Conservation (phyloP, 2,113 vertebrate genomes). For the Maylandia zebra region DNA sequence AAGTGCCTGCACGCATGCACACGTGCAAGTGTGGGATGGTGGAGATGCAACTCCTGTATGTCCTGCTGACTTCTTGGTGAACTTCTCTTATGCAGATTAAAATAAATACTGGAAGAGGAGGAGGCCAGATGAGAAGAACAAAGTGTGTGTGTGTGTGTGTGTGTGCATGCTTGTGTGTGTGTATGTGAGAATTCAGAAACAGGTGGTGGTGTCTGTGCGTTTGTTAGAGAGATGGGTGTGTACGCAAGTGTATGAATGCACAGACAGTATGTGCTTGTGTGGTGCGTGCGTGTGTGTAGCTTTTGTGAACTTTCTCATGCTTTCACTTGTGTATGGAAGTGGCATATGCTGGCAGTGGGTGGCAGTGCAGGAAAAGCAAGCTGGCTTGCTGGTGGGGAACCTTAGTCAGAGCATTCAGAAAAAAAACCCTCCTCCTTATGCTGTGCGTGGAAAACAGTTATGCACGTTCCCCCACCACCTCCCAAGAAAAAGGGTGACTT, state of each 20-base stretch:
- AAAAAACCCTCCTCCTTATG: neutral
- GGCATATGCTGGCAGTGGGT: constrained; percentile 48
- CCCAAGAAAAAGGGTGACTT: neutral
- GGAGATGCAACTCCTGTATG: constrained; percentile 48
- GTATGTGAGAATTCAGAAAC: neutral
- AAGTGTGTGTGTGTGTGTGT: constrained; percentile 8
- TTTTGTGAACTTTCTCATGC: neutral
- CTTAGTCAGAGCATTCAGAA: constrained; percentile 12
- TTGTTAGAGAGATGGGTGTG: neutral
- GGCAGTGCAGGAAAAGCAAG: constrained; percentile 37
- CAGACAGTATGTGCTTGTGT: neutral
- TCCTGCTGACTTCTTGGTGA: constrained; percentile 69
- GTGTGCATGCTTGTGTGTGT: neutral
- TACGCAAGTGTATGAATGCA: neutral
- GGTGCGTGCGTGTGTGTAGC: neutral
- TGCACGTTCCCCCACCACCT: neutral
- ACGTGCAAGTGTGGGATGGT: constrained; percentile 13
- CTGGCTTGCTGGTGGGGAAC: constrained; percentile 2
- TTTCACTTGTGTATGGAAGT: constrained; percentile 8
- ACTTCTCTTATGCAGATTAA: constrained; percentile 63
- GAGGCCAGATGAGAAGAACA: constrained; percentile 43
- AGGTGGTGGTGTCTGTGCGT: neutral
- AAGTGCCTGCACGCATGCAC: neutral
- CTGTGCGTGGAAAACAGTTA: neutral
- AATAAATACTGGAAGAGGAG: constrained; percentile 48